Evolutionary conservation across 2,888 invertebrate genomes (phyloP), one percentile per base, ranked within the genome.

Genomic region (Pachycephus smyrnensis): DNA sequence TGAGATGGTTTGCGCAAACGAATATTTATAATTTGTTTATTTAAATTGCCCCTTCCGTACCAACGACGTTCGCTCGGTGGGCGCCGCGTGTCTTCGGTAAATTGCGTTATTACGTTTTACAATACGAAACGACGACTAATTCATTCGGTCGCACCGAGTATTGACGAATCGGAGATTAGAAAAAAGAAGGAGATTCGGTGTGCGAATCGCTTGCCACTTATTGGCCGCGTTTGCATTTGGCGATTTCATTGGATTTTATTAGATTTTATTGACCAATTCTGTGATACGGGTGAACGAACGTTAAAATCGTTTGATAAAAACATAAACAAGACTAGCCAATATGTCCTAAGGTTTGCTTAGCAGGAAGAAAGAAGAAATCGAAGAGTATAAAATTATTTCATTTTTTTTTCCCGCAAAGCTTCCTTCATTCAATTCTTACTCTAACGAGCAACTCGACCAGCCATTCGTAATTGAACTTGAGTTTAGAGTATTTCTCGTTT

Each of bases 1-100:
- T 88, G 88, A 89, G 88, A 88, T 89, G 89, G 88, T 89, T 89
- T 85, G 86, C 88, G 87, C 88, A 84, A 86, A 86, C 88, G 89
- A 91, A 90, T 91, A 91, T 91, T 91, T 90, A 91, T 90, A 89
- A 90, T 91, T 91, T 91, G 90, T 90, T 90, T 90, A 91, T 90
- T 91, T 91, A 90, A 90, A 91, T 90, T 89, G 87, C 88, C 83
- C 80, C 81, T 32, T n/a, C 73, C 23, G 73, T 30, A 3, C 68
- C 31, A 9, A 31, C 31, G 71, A 12, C 71, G 23, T 31, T 33
- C 71, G 32, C 71, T 15, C 55, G 9, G 84, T 82, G 85, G 83
- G 84, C 84, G 84, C 36, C 83, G 83, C 84, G 85, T 84, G 84
- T 85, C 86, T 84, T 86, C 86, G 81, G 86, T 85, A 88, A 88